These are phyloP conservation scores for Menidia beryllina DNA, from an alignment of 2,113 vertebrate genomes.

Conservation along the genomic window DNA sequence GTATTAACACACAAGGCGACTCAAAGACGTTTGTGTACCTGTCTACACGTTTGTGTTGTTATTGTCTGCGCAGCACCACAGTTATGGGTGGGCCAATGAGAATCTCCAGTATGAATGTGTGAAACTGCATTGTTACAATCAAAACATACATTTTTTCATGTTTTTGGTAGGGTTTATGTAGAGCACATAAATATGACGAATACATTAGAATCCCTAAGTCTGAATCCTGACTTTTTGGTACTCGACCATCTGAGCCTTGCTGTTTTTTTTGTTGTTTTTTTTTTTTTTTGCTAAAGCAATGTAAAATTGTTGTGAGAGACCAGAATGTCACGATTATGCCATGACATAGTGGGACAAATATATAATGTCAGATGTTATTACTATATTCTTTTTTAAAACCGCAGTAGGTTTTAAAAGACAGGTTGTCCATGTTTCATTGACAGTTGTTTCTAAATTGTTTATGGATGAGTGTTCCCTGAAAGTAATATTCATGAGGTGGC, in stretches of 20 bases:
- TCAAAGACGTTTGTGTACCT: slow-evolving; percentile 36
- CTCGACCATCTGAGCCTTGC: slow-evolving; percentile 73
- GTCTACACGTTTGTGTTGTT: slow-evolving; percentile 22
- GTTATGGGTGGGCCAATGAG: slow-evolving; percentile 37
- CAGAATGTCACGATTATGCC: slow-evolving; percentile 43
- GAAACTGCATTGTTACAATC: slow-evolving; percentile 73
- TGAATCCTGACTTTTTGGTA: slow-evolving; percentile 51
- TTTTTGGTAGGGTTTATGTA: slow-evolving; percentile 68
- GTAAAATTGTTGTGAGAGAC: slow-evolving; percentile 48
- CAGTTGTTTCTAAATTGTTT: slow-evolving; percentile 40
- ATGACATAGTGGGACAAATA: slow-evolving; percentile 39
- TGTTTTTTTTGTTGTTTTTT: no score
- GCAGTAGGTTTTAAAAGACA: slow-evolving; percentile 38
- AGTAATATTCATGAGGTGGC: slow-evolving; percentile 50
- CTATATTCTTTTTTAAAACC: slow-evolving; percentile 15
- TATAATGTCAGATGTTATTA: slow-evolving; percentile 26
- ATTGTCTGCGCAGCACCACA: slow-evolving; percentile 37
- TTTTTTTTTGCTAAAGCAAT: slow-evolving; percentile 24
- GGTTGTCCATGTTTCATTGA: slow-evolving; percentile 17
- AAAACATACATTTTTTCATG: slow-evolving; percentile 62
- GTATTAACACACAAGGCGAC: slow-evolving; percentile 60
- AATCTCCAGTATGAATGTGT: slow-evolving; percentile 45
- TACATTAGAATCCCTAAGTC: slow-evolving; percentile 50
- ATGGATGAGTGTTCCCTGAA: slow-evolving; percentile 48
- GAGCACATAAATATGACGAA: slow-evolving; percentile 54